Base-by-base conservation (phyloP, 92 coral and sea anemone species). In the Palythoa heliodiscus region DNA sequence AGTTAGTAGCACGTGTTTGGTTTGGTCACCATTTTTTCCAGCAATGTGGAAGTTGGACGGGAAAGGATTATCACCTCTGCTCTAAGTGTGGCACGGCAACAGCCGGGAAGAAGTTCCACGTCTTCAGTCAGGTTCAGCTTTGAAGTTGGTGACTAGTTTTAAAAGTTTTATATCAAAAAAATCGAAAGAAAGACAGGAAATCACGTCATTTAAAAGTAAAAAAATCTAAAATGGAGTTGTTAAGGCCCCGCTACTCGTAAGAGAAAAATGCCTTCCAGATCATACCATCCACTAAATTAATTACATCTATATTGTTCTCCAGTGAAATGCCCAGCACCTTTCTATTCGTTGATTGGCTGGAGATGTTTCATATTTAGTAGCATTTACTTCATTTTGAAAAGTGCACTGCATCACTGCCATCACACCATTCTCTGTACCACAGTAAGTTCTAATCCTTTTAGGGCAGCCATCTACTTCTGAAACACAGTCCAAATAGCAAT, bases 271-370 rank as follows among this genome's bases (percentile, higher is more conserved):
- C 35, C 35, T 29, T 29, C 35, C 35, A 29, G 35, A 29, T 29
- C 35, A 29, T 29, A 86, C 76, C 9, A 86, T 90, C 87, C 90
- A 90, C 90, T 87, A 86, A 78, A 90, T 88, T 87, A 86, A 78
- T 63, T 72, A 82, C 82, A 78, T 75, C 89, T 85, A 83, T 43
- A 29, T 29, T 0, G 35, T 75, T 76, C 70, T 52, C 66, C 90
- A 69, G 60, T 68, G 73, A 75, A 87, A 84, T 39, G 87, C 69
- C 87, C 87, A 87, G 25, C 35, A 64, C 37, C 70, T 19, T 17
- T 64, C 70, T 64, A 64, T 64, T 64, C 70, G 23, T 64, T 64
- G 70, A 64, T 64, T 64, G 70, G 70, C 70, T 64, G 70, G 70
- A 64, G 70, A 19, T 64, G 25, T 71, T 72, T 81, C 83, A 82